phyloP scores from a whole-genome alignment of 1,140 invertebrate species.

The Drosophila nannoptera region DNA sequence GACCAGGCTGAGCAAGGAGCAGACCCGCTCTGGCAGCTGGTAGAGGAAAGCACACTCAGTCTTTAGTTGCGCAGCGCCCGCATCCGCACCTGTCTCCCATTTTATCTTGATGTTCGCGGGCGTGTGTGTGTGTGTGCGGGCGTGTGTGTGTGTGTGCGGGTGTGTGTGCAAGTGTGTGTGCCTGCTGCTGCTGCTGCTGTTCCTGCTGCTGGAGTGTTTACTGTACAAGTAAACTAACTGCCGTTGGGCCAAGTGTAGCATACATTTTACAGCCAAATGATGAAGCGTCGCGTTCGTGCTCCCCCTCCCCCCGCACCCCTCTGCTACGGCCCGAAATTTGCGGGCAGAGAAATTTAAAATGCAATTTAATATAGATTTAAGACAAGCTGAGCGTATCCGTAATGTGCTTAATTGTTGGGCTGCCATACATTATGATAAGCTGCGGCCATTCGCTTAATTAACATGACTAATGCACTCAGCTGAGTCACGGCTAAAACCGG shows the following conservation, averaged over 20 bases:
- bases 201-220: slow-evolving; percentile 6
- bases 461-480: slow-evolving; percentile 66
- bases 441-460: slow-evolving; percentile 56
- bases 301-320: neutral
- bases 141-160: slow-evolving; percentile 8
- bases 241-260: slow-evolving; percentile 47
- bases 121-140: slow-evolving; percentile 9
- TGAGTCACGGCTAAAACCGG: slow-evolving; percentile 45
- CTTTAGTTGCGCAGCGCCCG: slow-evolving; percentile 13
- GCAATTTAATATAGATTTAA: slow-evolving; percentile 58
- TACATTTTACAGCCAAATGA: slow-evolving; percentile 43
- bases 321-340: slow-evolving; percentile 6
- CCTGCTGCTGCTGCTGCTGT: neutral
- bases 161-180: slow-evolving; percentile 4
- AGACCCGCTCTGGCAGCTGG: neutral
- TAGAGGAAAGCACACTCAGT: neutral
- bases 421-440: slow-evolving; percentile 51
- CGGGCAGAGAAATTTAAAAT: slow-evolving; percentile 49
- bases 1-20: no score
- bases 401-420: slow-evolving; percentile 42
- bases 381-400: slow-evolving; percentile 18
- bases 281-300: slow-evolving; percentile 18
- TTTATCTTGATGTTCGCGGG: slow-evolving; percentile 31
- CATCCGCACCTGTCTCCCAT: slow-evolving; percentile 33
- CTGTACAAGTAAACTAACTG: slow-evolving; percentile 21